Evolutionary conservation across 2,113 vertebrate species (phyloP), one percentile per base, ranked within the genome.

Genomic region (Daubentonia madagascariensis): DNA sequence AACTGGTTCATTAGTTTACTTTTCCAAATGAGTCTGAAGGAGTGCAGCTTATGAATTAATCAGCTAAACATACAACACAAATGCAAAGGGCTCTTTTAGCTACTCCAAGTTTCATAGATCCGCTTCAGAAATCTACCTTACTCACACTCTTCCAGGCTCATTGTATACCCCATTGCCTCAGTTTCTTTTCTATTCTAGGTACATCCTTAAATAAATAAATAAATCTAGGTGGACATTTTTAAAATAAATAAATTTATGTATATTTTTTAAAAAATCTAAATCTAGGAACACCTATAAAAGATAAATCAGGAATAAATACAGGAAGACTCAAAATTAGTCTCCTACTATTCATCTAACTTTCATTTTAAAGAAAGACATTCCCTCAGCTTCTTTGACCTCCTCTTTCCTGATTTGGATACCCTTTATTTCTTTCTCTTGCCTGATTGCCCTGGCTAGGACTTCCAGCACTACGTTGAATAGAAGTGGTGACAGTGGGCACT

Each of bases 11-110:
- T 89, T 80, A 76, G 32, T 85, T 95, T 94, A 63, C 25, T 67
- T 96, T 96, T 86, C 37, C 70, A 70, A 92, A 87, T 37, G 57
- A 97, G 35, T 63, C 40, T 50, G 32, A 93, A 94, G 48, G 35
- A 96, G 30, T n/a, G 3, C 0, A 83, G 17, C 28, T 93, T 86
- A 89, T 70, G 73, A 95, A 85, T 70, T 35, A 81, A 67, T 48
- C 5, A 20, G 45, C 13, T 88, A 76, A 91, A 93, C 25, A 67
- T 30, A 16, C 4, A 89, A 59, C 13, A 37, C 14, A 92, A 89
- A 50, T 32, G 1, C 43, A 79, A 94, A 79, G 20, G 4, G 2
- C 11, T 75, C 73, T 59, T 83, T 70, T 61, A 79, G 2, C 10
- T 90, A 35, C 16, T 11, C 18, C 8, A 68, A 80, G n/a, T 67